Evolutionary conservation across 1,140 invertebrate genomes (phyloP), one percentile per base, ranked within the genome.

Genomic region (Theocolax elegans): DNA sequence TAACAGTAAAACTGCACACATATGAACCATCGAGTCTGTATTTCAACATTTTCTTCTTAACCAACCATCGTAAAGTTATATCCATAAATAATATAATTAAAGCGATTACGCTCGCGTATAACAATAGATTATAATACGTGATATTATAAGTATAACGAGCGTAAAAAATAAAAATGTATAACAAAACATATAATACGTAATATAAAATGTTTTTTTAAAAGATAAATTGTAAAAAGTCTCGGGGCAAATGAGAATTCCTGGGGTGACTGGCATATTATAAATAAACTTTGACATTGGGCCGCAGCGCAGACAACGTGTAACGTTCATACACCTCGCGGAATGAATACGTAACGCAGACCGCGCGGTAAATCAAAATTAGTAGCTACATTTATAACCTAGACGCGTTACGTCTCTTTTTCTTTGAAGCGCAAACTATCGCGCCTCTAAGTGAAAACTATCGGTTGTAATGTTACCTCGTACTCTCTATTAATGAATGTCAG

Each of bases 301-400:
- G 7, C 15, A 13, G 7, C 42, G 7, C 15, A 17, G 42, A 13
- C 42, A 15, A 44, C n/a, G n/a, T 48, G 9, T 25, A 27, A 21
- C 3, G 15, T 31, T 27, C 48, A 23, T 23, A n/a, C 38, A 7
- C 4, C 12, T 19, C 12, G 23, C 27, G 13, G 23, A 64, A 40
- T 53, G 35, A 2, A 53, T 4, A 68, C 56, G 56, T 59, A 60
- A 59, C 31, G 13, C 66, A 23, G 25, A 51, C n/a, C n/a, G 49
- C 8, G 38, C 4, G 15, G 23, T 44, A 60, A 68, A 68, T 53
- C 21, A 53, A 62, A 68, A 60, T 68, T 62, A 49, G 27, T 59
- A 23, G 56, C n/a, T 13, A 15, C 19, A 51, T 48, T 40, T 51
- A 58, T 58, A 51, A 67, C 42, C 10, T 13, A 29, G 25, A 59